A percentile compares a stretch with the other conserved stretches of the same genome.
phyloP scores from a whole-genome alignment of 2,888 invertebrate species.

The Mantis religiosa region DNA sequence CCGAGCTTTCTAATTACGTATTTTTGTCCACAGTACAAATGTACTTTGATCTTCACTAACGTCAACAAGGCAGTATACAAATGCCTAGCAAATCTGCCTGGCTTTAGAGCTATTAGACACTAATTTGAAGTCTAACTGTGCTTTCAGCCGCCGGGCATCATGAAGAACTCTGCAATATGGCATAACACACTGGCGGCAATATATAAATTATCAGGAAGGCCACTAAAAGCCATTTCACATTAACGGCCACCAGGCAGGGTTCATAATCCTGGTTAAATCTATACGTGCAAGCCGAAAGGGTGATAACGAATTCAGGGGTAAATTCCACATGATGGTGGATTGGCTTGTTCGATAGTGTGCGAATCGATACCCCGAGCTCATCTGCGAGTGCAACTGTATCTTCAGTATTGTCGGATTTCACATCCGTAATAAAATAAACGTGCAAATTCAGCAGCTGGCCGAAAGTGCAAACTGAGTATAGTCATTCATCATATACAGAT shows the following conservation, averaged over 20 bases:
- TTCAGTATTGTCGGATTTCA: background rate
- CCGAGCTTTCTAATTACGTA: no score
- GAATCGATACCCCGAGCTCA: background rate
- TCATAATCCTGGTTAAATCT: background rate
- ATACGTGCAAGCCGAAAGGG: background rate
- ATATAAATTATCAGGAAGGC: background rate
- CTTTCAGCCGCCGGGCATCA: background rate
- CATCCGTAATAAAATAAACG: background rate
- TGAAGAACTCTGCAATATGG: background rate
- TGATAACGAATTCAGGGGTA: background rate
- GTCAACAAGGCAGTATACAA: background rate
- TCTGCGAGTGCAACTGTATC: background rate
- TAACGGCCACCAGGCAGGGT: background rate
- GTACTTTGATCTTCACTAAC: no score
- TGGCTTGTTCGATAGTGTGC: background rate
- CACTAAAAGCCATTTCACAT: background rate
- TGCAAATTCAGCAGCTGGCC: background rate
- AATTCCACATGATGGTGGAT: background rate
- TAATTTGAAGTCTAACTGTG: background rate
- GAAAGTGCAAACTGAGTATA: background rate
- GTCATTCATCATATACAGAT: background rate
- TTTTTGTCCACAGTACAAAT: no score
- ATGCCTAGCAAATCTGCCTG: background rate
- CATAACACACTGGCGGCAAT: background rate
- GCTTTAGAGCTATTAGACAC: background rate